Percentiles rank a stretch among this genome's conserved stretches.
Evolutionary conservation across 2,113 vertebrate genomes (phyloP).

Genomic region (Ceyx cyanopectus): DNA sequence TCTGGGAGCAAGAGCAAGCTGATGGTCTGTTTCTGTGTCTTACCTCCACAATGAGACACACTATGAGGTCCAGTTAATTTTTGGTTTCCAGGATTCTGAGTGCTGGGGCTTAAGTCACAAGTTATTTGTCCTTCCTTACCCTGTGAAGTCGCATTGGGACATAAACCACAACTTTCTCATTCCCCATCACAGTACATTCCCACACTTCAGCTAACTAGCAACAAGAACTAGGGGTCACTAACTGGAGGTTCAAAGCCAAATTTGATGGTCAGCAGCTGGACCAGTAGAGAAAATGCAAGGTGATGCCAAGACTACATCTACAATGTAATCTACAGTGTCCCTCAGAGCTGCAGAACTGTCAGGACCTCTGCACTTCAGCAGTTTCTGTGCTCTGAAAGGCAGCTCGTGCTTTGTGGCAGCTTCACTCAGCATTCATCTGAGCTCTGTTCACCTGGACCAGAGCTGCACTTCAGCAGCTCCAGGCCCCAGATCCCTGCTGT

Average conservation of each 20-base stretch:
- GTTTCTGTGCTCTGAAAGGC: not conserved
- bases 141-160: slow-evolving; percentile 86
- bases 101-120: slow-evolving; percentile 82
- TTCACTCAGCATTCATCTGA: not conserved
- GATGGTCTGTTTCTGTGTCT: not conserved
- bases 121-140: slow-evolving; percentile 86
- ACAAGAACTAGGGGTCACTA: slow-evolving; percentile 16
- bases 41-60: slow-evolving; percentile 86
- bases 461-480: not conserved
- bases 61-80: slow-evolving; percentile 80
- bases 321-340: not conserved
- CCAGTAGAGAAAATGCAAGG: not conserved
- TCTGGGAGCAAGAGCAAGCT: not conserved
- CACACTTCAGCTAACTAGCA: slow-evolving; percentile 82
- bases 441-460: no score
- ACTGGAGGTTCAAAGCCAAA: not conserved
- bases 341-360: not conserved
- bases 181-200: slow-evolving; percentile 81
- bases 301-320: not conserved
- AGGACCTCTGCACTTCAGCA: not conserved
- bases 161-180: slow-evolving; percentile 83
- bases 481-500: not conserved
- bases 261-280: not conserved
- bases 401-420: not conserved
- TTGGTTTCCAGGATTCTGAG: slow-evolving; percentile 75